Percentiles rank a stretch among this genome's conserved stretches.
Evolutionary conservation across 2,888 invertebrate species (phyloP).

Genomic region (Trypoxylon attenuatum): DNA sequence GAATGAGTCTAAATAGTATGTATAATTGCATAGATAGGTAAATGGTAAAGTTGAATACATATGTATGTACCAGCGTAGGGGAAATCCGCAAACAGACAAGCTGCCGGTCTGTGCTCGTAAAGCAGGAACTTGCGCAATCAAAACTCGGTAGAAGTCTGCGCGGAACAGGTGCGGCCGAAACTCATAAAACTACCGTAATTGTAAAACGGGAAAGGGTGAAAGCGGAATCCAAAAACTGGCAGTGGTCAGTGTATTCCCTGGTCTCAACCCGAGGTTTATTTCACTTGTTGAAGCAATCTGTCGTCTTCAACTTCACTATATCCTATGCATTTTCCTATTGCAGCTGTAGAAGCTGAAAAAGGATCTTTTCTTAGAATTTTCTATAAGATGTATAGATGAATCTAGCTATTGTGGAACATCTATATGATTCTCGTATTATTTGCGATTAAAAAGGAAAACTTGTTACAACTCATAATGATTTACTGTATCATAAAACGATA

Average conservation of each 20-base stretch:
- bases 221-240: constrained; percentile 39
- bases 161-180: constrained; percentile 59
- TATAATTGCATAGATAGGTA: too few species aligned
- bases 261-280: constrained; percentile 54
- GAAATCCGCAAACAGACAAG: constrained; percentile 62
- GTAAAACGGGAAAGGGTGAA: constrained; percentile 65
- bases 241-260: constrained; percentile 42
- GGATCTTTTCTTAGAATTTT: too few species aligned
- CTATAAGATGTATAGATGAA: too few species aligned
- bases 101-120: constrained; percentile 64
- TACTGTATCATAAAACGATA: too few species aligned
- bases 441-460: too few species aligned
- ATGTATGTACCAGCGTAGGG: constrained; percentile 46
- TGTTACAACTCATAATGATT: too few species aligned
- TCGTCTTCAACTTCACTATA: too few species aligned
- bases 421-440: too few species aligned
- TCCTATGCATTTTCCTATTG: too few species aligned
- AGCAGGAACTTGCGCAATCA: constrained; percentile 71
- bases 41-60: constrained; percentile 18
- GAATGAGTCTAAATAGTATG: too few species aligned
- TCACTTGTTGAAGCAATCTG: constrained; percentile 67
- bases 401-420: too few species aligned
- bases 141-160: constrained; percentile 67
- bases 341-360: background rate
- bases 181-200: constrained; percentile 72